Percentiles rank a stretch among this genome's conserved stretches.
phyloP scores from a whole-genome alignment of 2,888 invertebrate genomes.

The Cantharis nigra region DNA sequence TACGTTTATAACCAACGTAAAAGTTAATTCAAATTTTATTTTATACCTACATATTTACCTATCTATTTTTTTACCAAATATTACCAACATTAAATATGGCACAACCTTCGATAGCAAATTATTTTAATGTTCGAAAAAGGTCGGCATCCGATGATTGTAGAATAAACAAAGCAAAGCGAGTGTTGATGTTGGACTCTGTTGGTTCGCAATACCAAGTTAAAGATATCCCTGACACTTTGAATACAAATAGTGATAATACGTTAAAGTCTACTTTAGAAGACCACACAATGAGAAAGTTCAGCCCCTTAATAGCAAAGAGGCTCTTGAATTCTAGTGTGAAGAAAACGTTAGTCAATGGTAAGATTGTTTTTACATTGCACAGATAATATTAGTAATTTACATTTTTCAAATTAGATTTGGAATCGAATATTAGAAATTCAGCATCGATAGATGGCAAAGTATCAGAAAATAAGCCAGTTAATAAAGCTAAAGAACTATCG shows the following conservation, averaged over 20 bases:
- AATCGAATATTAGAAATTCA: not conserved
- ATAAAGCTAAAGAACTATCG: slow-evolving; percentile 63
- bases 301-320: not conserved
- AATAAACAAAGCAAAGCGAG: slow-evolving; percentile 58
- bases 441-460: slow-evolving; percentile 22
- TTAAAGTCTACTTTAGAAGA: not conserved
- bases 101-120: slow-evolving; percentile 76
- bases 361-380: not conserved
- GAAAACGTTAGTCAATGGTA: not conserved
- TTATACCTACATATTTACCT: not conserved
- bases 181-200: slow-evolving; percentile 50
- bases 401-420: not conserved
- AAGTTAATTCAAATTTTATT: not conserved
- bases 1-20: not conserved
- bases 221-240: not conserved
- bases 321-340: not conserved
- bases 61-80: not conserved
- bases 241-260: not conserved
- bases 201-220: not conserved
- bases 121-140: slow-evolving; percentile 78
- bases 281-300: not conserved
- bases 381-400: not conserved
- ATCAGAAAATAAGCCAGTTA: slow-evolving; percentile 54
- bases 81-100: slow-evolving; percentile 62
- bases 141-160: slow-evolving; percentile 69